Evolutionary conservation across 2,113 vertebrate species (phyloP), one percentile per base, ranked within the genome.

Genomic region (Pachycephala philippinensis): DNA sequence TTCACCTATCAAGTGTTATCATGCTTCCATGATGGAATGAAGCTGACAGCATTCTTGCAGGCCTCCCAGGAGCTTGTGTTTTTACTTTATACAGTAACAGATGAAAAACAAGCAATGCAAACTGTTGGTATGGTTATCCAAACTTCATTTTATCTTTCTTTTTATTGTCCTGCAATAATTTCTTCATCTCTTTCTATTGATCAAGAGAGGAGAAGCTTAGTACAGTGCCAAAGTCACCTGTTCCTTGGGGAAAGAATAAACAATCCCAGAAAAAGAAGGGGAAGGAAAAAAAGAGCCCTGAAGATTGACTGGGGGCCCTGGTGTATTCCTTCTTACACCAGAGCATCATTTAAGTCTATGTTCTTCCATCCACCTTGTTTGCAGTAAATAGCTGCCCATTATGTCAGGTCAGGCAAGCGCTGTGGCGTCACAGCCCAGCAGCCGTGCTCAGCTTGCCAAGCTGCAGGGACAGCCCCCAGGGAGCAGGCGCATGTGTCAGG

Each of bases 341-440:
- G 98, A 98, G 96, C 97, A 98, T 98, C 98, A 98, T 99, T 98
- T 98, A 98, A 97, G 97, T 97, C 97, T 97, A 87, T 98, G 98
- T 98, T 98, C 97, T 97, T 97, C 97, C 98, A 98, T 98, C 98
- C 97, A 98, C 98, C 98, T 98, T 98, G 98, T 99, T 98, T 99
- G 98, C 97, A 98, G 98, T 98, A 98, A 99, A 98, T 98, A 98
- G 98, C 98, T 98, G 97, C 98, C 98, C 98, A 99, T 99, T 98
- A 98, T 98, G 97, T 98, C 97, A 93, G 98, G 97, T 98, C 98
- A 98, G 98, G 97, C 98, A 80, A 97, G 98, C 66, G 15, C 95
- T 12, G 75, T 97, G 96, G 97, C 95, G 89, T 98, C 98, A 98
- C 98, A 98, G 97, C 97, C 98, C 97, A 94, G 94, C 94, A 95